Evolutionary conservation across 2,113 vertebrate species (phyloP).

Genomic region (Polypterus senegalus): DNA sequence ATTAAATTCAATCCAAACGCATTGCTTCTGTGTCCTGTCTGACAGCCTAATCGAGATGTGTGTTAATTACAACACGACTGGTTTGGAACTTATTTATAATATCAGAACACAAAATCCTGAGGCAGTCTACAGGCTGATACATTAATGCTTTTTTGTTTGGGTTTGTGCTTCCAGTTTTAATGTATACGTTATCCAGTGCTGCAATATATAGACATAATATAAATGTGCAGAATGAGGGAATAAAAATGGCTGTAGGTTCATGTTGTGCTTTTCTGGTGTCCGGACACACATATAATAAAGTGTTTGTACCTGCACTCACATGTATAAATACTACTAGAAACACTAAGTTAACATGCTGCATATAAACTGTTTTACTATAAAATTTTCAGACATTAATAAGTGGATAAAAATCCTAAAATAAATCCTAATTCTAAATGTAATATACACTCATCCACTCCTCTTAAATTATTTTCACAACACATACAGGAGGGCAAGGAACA

Average conservation of each 20-base stretch:
- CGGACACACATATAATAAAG: not conserved
- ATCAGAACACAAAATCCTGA: constrained; percentile 62
- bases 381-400: not conserved
- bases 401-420: too few relatives aligned
- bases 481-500: constrained; percentile 21
- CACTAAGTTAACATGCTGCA: not conserved
- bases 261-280: not conserved
- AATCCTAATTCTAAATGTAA: too few relatives aligned
- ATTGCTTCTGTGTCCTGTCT: too few relatives aligned
- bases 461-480: too few relatives aligned
- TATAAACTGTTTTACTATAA: not conserved
- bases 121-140: constrained; percentile 79
- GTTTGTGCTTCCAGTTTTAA: constrained; percentile 86
- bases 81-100: too few relatives aligned
- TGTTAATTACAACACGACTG: too few relatives aligned
- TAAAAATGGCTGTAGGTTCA: constrained; percentile 21
- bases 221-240: constrained; percentile 42
- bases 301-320: not conserved
- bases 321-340: not conserved
- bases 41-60: too few relatives aligned
- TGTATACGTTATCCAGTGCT: constrained; percentile 59
- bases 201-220: constrained; percentile 71
- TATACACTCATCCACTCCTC: too few relatives aligned
- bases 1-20: too few relatives aligned
- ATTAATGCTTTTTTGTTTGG: constrained; percentile 70